These are phyloP conservation scores for Mormyrus lacerda DNA, from an alignment of 2,113 vertebrate species.

Conservation along the genomic window DNA sequence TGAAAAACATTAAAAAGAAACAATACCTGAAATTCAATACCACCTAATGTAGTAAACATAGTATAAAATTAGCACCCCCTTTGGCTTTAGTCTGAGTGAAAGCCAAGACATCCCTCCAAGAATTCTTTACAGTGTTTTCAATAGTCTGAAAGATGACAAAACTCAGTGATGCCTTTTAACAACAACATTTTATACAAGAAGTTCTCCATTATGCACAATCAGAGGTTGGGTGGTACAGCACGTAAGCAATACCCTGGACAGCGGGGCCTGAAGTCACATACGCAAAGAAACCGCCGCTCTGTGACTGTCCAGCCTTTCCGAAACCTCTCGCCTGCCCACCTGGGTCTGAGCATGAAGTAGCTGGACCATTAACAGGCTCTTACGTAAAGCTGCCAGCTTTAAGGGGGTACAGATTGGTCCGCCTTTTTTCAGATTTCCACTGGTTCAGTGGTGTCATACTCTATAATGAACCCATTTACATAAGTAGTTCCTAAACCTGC, in stretches of 20 bases:
- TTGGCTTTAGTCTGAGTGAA: background rate
- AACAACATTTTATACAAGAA: background rate
- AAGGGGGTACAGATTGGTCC: background rate
- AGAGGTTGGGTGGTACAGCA: background rate
- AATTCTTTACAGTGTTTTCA: conserved; percentile 1
- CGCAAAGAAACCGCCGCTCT: background rate
- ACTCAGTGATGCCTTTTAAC: background rate
- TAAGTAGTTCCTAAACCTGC: background rate
- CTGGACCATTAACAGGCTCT: background rate
- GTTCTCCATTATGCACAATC: background rate
- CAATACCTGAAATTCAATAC: conserved; percentile 20
- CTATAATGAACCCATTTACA: background rate
- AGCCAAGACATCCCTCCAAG: conserved; percentile 5
- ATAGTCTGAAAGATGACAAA: background rate
- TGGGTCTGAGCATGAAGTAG: background rate
- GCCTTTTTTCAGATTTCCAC: background rate
- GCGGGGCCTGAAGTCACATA: background rate
- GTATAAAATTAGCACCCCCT: conserved; percentile 25
- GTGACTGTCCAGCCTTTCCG: background rate
- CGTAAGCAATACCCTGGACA: background rate
- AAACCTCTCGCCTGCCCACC: background rate
- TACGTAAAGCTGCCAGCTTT: background rate
- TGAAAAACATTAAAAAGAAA: conserved; percentile 35
- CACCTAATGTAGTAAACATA: conserved; percentile 16
- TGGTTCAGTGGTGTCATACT: background rate